These are phyloP conservation scores for Cenopis cana DNA, from an alignment of 2,888 invertebrate species.

Conservation along the genomic window DNA sequence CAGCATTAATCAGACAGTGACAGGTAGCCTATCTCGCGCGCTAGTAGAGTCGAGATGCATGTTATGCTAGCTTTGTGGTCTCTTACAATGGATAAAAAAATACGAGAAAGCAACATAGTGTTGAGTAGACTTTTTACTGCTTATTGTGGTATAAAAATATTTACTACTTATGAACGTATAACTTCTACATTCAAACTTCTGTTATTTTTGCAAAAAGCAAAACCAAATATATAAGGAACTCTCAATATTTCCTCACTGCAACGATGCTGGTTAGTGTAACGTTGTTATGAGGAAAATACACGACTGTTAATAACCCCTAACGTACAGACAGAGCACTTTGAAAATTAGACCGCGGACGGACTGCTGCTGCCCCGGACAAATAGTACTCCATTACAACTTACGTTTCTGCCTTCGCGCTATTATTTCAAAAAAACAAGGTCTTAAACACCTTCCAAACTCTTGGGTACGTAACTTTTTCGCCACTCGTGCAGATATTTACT, in stretches of 20 bases:
- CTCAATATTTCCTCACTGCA: background rate
- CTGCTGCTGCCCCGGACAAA: constrained; percentile 23
- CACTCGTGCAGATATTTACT: background rate
- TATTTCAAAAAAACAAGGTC: background rate
- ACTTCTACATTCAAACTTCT: too few species aligned
- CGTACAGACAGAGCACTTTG: constrained; percentile 28
- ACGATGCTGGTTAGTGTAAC: background rate
- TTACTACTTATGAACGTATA: background rate
- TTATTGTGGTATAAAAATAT: too few species aligned
- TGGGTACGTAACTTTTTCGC: background rate
- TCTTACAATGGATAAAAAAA: too few species aligned
- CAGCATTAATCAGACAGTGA: too few species aligned
- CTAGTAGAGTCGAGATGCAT: too few species aligned
- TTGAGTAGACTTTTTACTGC: too few species aligned
- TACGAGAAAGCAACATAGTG: too few species aligned
- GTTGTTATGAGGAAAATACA: background rate
- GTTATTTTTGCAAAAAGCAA: too few species aligned
- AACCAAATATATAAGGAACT: background rate
- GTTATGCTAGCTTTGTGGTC: too few species aligned
- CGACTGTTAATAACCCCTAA: constrained; percentile 10
- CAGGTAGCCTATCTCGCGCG: too few species aligned
- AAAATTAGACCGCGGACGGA: constrained; percentile 28
- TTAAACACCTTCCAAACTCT: background rate
- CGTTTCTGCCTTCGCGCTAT: constrained; percentile 3
- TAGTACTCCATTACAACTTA: constrained; percentile 24